Percentiles rank a stretch among this genome's conserved stretches.
Conservation (phyloP, 2,888 invertebrate genomes). For the Eustalomyia histrio region DNA sequence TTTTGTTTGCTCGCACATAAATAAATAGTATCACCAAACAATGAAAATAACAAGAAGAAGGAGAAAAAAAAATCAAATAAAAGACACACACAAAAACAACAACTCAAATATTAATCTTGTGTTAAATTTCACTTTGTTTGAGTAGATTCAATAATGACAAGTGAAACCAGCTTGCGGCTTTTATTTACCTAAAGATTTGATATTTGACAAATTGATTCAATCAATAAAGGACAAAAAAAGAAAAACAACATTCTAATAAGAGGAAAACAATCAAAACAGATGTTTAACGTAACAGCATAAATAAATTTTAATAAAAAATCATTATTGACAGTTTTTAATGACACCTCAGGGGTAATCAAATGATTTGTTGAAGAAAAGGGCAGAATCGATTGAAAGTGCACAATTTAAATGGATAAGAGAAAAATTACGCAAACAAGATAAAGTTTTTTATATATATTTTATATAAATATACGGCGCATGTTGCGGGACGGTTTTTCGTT, state of each 20-base stretch:
- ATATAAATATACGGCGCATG: no score
- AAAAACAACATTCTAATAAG: constrained; percentile 25
- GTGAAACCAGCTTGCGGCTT: constrained; percentile 67
- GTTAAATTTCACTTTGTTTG: constrained; percentile 31
- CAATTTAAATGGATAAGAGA: background rate
- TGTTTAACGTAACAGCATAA: constrained; percentile 44
- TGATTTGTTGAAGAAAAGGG: background rate
- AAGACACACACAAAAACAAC: constrained; percentile 38
- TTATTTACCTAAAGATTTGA: constrained; percentile 72
- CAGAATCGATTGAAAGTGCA: background rate
- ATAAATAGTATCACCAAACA: background rate
- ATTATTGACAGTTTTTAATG: constrained; percentile 56
- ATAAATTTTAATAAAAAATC: constrained; percentile 16
- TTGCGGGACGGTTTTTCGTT: no score
- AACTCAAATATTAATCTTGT: constrained; percentile 57
- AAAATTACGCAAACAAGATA: background rate
- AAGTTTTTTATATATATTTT: background rate
- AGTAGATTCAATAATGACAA: constrained; percentile 57
- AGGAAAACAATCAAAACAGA: constrained; percentile 40
- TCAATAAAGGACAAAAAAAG: constrained; percentile 68
- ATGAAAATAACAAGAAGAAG: background rate
- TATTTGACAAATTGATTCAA: constrained; percentile 72
- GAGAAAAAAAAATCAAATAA: constrained; percentile 19
- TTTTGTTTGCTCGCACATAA: background rate
- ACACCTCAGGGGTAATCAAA: constrained; percentile 60